Evolutionary conservation across 2,888 invertebrate species (phyloP).

Genomic region (Brachyopa scutellaris): DNA sequence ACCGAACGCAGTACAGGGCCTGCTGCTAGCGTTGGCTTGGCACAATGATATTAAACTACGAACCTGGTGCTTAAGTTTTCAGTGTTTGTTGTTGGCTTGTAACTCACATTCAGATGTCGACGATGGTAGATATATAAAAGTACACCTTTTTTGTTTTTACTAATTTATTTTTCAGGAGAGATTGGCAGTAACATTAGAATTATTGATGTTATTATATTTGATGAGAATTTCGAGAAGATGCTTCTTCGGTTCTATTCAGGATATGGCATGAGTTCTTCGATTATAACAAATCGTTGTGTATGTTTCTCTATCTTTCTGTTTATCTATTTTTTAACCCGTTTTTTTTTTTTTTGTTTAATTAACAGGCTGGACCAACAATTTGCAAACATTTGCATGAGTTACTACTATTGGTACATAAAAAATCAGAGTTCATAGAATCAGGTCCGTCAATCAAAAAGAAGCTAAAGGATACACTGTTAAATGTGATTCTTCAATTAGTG

Average conservation of each 20-base stretch:
- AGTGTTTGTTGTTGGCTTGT: constrained; percentile 87
- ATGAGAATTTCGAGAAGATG: constrained; percentile 86
- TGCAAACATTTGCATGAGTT: constrained; percentile 89
- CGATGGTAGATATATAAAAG: constrained; percentile 79
- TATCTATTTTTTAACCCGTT: background rate
- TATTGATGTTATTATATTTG: constrained; percentile 84
- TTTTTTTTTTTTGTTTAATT: constrained; percentile 75
- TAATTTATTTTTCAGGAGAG: constrained; percentile 84
- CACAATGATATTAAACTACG: constrained; percentile 87
- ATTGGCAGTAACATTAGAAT: constrained; percentile 79
- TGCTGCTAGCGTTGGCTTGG: constrained; percentile 86
- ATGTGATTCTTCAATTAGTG: constrained; percentile 88
- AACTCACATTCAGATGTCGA: constrained; percentile 83
- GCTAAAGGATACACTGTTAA: constrained; percentile 84
- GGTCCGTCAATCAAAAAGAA: constrained; percentile 83
- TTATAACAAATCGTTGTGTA: constrained; percentile 81
- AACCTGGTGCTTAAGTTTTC: constrained; percentile 89
- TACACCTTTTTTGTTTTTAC: constrained; percentile 89
- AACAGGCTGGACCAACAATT: constrained; percentile 89
- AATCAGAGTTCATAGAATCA: constrained; percentile 84
- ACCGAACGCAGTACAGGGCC: constrained; percentile 85
- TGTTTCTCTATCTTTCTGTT: constrained; percentile 73
- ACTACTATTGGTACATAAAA: constrained; percentile 86
- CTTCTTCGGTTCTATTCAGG: constrained; percentile 86
- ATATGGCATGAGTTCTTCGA: constrained; percentile 83